Evolutionary conservation across 2,113 vertebrate genomes (phyloP).

Genomic region (Caranx melampygus): DNA sequence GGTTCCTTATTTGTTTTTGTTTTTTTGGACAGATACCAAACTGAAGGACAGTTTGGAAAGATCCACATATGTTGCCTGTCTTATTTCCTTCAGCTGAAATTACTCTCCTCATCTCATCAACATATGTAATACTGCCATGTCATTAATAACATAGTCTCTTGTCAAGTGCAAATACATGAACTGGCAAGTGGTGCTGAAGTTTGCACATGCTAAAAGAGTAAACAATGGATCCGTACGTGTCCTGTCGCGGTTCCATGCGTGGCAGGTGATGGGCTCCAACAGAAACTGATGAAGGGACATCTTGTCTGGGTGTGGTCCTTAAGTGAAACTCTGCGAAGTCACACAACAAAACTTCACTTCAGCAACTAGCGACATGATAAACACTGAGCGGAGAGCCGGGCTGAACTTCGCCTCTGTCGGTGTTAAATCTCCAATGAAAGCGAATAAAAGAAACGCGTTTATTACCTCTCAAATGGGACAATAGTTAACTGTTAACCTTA

Average conservation of each 20-base stretch:
- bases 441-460: too few species aligned
- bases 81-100: not conserved
- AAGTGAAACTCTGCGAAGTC: conserved; percentile 64
- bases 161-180: not conserved
- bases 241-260: conserved; percentile 98
- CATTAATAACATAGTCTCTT: not conserved
- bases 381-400: not conserved
- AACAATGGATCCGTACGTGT: conserved; percentile 87
- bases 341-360: conserved; percentile 51
- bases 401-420: conserved; percentile 13
- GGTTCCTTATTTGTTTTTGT: not conserved
- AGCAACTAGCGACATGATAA: conserved; percentile 20
- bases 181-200: not conserved
- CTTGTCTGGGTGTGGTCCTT: conserved; percentile 82
- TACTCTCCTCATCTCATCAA: not conserved
- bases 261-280: conserved; percentile 98
- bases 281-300: conserved; percentile 99
- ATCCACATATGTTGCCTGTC: not conserved
- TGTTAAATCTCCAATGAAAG: not conserved
- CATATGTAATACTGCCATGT: not conserved
- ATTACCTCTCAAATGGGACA: not conserved
- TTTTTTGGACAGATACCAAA: not conserved
- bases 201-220: not conserved
- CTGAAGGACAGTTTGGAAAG: not conserved
- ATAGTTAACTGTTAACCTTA: not conserved